phyloP scores from a whole-genome alignment of 2,113 vertebrate species.

The Tinamus guttatus region DNA sequence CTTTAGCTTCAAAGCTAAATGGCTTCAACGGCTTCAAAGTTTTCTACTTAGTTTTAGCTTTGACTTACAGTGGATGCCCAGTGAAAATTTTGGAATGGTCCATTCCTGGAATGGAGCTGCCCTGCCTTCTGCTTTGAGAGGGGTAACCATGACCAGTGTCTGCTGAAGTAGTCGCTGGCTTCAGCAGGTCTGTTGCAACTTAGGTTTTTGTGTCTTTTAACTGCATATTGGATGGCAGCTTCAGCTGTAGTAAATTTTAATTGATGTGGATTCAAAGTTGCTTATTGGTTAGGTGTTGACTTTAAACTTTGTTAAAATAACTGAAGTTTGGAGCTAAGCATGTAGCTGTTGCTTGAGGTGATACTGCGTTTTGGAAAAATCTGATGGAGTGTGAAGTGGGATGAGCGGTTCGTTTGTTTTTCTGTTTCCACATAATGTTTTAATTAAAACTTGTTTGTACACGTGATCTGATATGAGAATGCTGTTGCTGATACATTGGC shows the following conservation, averaged over 20 bases:
- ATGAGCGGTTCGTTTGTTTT: neutral
- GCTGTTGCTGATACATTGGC: neutral
- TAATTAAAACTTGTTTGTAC: neutral
- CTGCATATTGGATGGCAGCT: rapidly evolving
- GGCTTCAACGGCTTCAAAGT: neutral
- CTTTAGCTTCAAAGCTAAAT: too few relatives aligned
- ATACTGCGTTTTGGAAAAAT: neutral
- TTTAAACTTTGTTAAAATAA: neutral
- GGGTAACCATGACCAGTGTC: rapidly evolving
- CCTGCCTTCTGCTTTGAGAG: neutral
- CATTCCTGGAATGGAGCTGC: neutral
- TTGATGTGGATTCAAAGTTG: neutral
- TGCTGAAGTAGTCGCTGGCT: neutral
- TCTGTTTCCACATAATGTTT: neutral
- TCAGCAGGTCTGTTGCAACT: neutral
- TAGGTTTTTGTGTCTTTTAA: neutral
- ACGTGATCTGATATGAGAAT: neutral
- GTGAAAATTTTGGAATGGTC: neutral
- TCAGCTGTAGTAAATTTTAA: neutral
- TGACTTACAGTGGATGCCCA: neutral
- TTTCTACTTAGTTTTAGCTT: neutral
- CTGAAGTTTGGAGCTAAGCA: neutral
- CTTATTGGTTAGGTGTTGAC: rapidly evolving
- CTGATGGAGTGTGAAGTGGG: neutral
- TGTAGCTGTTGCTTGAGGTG: neutral